Conservation (phyloP, 2,888 invertebrate genomes). For the Cheilosia grossa region DNA sequence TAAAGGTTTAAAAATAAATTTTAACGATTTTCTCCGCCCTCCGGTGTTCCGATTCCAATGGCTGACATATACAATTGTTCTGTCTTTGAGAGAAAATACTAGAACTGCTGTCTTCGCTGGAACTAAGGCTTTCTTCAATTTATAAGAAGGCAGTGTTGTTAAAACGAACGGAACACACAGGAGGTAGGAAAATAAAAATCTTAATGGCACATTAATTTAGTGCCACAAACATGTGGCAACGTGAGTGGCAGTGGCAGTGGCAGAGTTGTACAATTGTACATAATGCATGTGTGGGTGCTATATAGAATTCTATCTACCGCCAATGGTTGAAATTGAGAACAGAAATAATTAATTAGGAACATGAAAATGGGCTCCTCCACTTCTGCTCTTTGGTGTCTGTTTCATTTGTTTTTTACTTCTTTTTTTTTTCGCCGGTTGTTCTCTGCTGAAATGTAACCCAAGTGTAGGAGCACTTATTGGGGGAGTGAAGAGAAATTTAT, state of each 20-base stretch:
- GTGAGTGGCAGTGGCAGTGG: conserved; percentile 22
- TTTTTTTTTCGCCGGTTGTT: background rate
- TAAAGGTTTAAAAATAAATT: conserved; percentile 50
- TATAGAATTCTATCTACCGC: conserved; percentile 54
- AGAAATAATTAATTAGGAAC: conserved; percentile 72
- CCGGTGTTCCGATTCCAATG: background rate
- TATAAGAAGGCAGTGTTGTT: background rate
- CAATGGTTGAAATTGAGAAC: conserved; percentile 64
- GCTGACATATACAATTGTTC: conserved; percentile 9
- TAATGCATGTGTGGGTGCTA: conserved; percentile 2
- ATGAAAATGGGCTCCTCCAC: conserved; percentile 51
- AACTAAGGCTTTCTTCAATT: background rate
- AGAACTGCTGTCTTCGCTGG: conserved; percentile 13
- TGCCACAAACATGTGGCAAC: conserved; percentile 69
- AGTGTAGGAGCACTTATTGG: conserved; percentile 43
- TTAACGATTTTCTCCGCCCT: conserved; percentile 30
- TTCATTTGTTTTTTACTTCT: no score
- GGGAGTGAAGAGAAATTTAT: conserved; percentile 37
- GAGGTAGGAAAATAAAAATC: conserved; percentile 48
- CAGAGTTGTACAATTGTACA: background rate
- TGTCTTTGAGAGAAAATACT: conserved; percentile 10
- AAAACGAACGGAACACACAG: conserved; percentile 36
- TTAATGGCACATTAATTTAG: conserved; percentile 72
- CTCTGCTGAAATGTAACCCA: conserved; percentile 48
- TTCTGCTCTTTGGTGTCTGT: conserved; percentile 45